A percentile compares a stretch with the other conserved stretches of the same genome.
Conservation (phyloP, 2,888 invertebrate species). For the Bombyx huttoni region DNA sequence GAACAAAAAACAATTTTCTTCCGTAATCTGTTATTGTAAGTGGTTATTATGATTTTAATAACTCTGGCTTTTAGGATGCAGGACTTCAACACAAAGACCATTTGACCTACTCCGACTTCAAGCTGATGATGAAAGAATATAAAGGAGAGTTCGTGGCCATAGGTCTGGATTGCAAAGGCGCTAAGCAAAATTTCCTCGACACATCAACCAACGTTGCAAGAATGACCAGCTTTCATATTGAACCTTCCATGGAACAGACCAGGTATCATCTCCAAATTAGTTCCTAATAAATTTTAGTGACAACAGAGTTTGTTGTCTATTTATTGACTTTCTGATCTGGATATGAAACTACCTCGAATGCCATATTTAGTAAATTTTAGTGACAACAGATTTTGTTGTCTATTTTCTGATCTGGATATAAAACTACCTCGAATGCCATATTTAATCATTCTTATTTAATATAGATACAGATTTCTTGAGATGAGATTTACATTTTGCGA, state of each 20-base stretch:
- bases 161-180: conserved; percentile 94
- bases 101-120: conserved; percentile 92
- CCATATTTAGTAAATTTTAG: too few species aligned
- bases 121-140: conserved; percentile 96
- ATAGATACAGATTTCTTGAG: too few species aligned
- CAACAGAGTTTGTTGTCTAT: too few species aligned
- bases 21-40: too few species aligned
- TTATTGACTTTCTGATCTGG: too few species aligned
- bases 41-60: background rate
- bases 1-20: too few species aligned
- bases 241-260: conserved; percentile 80
- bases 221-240: conserved; percentile 95
- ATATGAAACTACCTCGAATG: too few species aligned
- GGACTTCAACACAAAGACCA: conserved; percentile 92
- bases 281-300: too few species aligned
- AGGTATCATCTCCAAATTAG: conserved; percentile 29
- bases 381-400: too few species aligned
- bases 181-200: conserved; percentile 94
- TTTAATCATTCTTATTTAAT: too few species aligned
- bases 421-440: too few species aligned
- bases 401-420: too few species aligned
- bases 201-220: conserved; percentile 95
- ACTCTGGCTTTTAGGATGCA: conserved; percentile 75
- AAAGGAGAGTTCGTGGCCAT: conserved; percentile 96
- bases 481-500: background rate